Evolutionary conservation across 92 coral and sea anemone species (phyloP), one percentile per base, ranked within the genome.

Genomic region (Montipora capitata): DNA sequence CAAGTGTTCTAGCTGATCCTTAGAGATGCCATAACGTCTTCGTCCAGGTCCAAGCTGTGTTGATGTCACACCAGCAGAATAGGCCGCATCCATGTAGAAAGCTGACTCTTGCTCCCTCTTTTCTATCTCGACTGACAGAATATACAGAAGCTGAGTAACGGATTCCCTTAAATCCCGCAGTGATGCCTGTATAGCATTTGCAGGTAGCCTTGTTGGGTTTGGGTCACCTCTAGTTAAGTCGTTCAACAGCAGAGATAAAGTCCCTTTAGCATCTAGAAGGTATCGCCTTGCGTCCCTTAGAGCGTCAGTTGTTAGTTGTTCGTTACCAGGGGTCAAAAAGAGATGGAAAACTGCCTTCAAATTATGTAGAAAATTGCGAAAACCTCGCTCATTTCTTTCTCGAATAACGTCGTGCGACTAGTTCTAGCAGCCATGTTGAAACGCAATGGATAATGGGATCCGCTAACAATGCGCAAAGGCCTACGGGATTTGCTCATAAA

Each of bases 1-100:
- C 85, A 92, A 82, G 58, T 88, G 85, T 59, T 88, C 87, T 7
- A 92, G 79, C 48, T 92, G 95, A 42, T 84, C 95, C 75, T 88
- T 92, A 15, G 90, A 77, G 57, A 88, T 89, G 41, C 78, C 92
- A 17, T 57, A 83, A 68, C 92, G 77, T 74, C 61, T 76, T 68
- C 76, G 89, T 20, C 92, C 95, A 57, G 87, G 92, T 13, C 92
- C 87, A 73, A 20, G 42, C 10, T 67, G 13, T 43, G 78, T 73
- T 43, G 59, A 6, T 73, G 40, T 73, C 41, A 68, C 73, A 68
- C n/a, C 13, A 10, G 73, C n/a, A 10, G 78, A 73, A 59, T 73
- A 73, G 42, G 78, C 78, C 10, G 78, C 2, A 14, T 43, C 59
- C 78, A 10, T 51, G 16, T 73, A 51, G 42, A 43, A 73, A 43